Conservation (phyloP, 2,113 vertebrate species). For the Psophia crepitans region DNA sequence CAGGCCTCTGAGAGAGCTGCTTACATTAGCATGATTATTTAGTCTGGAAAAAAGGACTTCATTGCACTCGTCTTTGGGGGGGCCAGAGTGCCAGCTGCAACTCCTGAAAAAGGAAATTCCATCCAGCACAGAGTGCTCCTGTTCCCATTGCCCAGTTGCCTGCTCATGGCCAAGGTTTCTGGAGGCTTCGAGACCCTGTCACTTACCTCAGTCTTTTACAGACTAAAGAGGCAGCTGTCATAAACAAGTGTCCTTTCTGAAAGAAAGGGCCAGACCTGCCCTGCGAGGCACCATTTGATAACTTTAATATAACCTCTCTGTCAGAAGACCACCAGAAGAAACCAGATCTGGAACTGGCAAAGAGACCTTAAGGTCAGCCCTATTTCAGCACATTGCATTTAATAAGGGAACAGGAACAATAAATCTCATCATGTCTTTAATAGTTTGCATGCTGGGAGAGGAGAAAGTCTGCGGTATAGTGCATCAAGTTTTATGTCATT, state of each 20-base stretch:
- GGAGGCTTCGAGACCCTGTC: background rate
- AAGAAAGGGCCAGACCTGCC: background rate
- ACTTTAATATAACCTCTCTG: background rate
- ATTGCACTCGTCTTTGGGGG: background rate
- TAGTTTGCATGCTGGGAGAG: background rate
- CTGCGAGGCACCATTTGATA: background rate
- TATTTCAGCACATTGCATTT: background rate
- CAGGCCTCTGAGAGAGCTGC: background rate
- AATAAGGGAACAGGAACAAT: background rate
- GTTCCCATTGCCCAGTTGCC: background rate
- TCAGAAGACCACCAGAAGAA: background rate
- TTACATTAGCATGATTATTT: constrained; percentile 38
- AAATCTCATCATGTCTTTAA: background rate
- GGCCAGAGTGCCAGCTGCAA: background rate
- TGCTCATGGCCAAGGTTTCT: background rate
- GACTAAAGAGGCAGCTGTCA: background rate
- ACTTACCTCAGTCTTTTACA: background rate
- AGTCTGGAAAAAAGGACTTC: constrained; percentile 24
- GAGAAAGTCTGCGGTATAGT: background rate
- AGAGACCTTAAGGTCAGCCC: background rate
- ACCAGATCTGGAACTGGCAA: background rate
- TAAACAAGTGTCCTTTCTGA: background rate
- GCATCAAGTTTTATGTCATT: background rate
- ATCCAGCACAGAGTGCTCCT: background rate
- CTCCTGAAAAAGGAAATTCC: constrained; percentile 35